phyloP scores from a whole-genome alignment of 2,797 vertebrate genomes.

The Oreochromis mossambicus region DNA sequence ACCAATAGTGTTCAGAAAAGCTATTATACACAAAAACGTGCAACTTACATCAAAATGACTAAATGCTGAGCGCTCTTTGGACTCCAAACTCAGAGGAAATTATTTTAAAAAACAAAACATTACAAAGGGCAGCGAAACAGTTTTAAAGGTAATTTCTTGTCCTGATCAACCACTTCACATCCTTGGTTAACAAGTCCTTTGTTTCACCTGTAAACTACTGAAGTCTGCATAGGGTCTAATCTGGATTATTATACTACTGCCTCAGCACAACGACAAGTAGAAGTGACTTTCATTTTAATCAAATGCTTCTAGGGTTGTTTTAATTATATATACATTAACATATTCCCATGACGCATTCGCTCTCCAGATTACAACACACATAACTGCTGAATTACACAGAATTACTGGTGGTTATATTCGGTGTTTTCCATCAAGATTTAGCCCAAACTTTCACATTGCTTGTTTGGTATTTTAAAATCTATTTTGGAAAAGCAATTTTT shows the following conservation, averaged over 20 bases:
- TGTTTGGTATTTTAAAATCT: not conserved
- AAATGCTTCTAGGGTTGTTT: not conserved
- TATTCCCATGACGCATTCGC: not conserved
- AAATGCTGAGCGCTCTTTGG: not conserved
- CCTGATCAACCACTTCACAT: not conserved
- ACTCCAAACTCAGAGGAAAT: not conserved
- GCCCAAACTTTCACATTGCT: not conserved
- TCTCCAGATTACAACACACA: not conserved
- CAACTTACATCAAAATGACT: not conserved
- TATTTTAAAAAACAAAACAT: not conserved
- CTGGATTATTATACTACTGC: not conserved
- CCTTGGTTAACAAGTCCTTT: not conserved
- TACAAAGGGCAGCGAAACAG: not conserved
- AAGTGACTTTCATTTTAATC: not conserved
- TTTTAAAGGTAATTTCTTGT: not conserved
- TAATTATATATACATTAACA: not conserved
- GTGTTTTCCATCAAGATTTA: not conserved
- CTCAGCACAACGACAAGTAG: not conserved
- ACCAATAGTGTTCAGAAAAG: not conserved
- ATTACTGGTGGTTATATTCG: not conserved
- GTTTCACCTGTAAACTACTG: too few species aligned
- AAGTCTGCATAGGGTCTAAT: not conserved
- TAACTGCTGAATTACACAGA: not conserved
- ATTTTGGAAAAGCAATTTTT: not conserved
- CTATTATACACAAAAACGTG: not conserved